phyloP scores from a whole-genome alignment of 2,113 vertebrate genomes.

The Laticauda colubrina region DNA sequence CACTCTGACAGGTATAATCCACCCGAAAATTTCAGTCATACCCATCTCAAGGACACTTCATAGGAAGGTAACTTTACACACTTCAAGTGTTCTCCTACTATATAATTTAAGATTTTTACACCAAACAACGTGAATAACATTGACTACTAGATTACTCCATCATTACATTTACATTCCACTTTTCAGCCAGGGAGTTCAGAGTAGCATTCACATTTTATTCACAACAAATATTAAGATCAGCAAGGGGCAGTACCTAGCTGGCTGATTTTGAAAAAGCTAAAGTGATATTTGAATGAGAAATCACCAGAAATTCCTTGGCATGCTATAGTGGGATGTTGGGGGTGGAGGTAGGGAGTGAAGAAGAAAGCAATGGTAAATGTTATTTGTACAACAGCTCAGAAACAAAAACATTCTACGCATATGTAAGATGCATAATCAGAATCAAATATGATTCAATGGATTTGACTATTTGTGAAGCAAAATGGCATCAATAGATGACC shows the following conservation, averaged over 20 bases:
- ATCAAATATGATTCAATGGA: neutral
- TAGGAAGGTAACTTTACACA: neutral
- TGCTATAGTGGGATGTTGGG: neutral
- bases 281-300: neutral
- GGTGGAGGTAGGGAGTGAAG: neutral
- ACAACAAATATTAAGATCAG: neutral
- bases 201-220: neutral
- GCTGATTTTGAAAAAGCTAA: neutral
- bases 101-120: neutral
- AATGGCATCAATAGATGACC: neutral
- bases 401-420: neutral
- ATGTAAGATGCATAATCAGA: neutral
- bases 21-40: neutral
- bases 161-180: neutral
- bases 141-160: neutral
- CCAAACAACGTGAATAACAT: neutral
- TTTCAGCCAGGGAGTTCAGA: neutral
- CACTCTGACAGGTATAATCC: neutral
- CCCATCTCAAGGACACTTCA: neutral
- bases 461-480: neutral
- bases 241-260: neutral
- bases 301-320: neutral
- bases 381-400: neutral
- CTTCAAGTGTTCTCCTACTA: neutral
- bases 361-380: neutral